These are phyloP conservation scores for Sebastes hopkinsi DNA, from an alignment of 2,797 vertebrate species.

Conservation along the genomic window DNA sequence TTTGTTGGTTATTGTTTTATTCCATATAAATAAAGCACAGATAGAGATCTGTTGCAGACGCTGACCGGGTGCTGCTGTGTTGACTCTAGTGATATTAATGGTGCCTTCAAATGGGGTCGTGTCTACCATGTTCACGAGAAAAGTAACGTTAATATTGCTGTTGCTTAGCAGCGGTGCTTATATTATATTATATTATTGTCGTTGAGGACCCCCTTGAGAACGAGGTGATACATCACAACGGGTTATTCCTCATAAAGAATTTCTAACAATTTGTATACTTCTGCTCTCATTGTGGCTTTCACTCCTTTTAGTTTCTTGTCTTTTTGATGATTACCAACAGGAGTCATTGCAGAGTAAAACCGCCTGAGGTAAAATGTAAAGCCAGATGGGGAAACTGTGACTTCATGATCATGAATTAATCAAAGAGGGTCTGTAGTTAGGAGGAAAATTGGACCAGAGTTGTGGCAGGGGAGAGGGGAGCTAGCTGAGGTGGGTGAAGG, in stretches of 20 bases:
- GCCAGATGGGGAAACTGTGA: constrained; percentile 61
- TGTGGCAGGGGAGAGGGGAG: not conserved
- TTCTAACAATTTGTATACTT: not conserved
- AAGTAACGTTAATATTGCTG: too few species aligned
- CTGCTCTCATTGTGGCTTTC: not conserved
- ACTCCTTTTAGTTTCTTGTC: not conserved
- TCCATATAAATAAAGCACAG: not conserved
- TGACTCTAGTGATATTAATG: not conserved
- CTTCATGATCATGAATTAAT: constrained; percentile 58
- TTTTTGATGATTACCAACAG: not conserved
- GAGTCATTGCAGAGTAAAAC: not conserved
- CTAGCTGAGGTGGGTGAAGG: not conserved
- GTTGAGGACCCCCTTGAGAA: not conserved
- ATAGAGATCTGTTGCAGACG: too few species aligned
- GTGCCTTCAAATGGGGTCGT: too few species aligned
- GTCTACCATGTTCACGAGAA: too few species aligned
- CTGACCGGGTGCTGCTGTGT: too few species aligned
- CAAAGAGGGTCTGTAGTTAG: constrained; percentile 51
- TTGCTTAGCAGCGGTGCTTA: too few species aligned
- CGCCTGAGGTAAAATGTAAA: constrained; percentile 2
- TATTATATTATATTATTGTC: too few species aligned
- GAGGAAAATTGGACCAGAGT: constrained; percentile 34
- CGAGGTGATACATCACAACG: accelerated
- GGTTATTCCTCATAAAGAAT: not conserved
- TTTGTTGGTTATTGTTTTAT: not conserved